Conservation (phyloP, 2,797 vertebrate genomes). For the Sebastes trivittatus region DNA sequence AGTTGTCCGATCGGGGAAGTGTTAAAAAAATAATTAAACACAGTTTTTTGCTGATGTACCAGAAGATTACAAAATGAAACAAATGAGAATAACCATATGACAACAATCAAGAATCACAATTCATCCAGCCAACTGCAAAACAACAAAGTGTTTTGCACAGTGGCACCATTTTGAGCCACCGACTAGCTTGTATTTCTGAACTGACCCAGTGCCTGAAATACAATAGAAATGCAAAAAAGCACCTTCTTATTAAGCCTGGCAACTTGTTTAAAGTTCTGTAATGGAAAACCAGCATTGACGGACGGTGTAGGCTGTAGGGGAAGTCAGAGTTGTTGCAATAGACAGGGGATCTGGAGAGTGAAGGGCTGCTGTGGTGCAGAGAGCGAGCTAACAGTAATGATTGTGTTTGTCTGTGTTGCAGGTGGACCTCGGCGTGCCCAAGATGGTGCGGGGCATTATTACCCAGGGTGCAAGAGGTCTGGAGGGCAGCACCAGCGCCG, state of each 20-base stretch:
- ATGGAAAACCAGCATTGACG: not conserved
- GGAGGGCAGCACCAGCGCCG: conserved; percentile 89
- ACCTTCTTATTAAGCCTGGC: not conserved
- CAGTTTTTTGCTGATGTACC: too few relatives aligned
- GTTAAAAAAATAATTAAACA: too few relatives aligned
- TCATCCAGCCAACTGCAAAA: too few relatives aligned
- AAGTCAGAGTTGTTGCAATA: not conserved
- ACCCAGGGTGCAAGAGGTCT: conserved; percentile 95
- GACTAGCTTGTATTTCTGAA: too few relatives aligned
- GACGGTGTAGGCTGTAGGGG: not conserved
- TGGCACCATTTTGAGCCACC: too few relatives aligned
- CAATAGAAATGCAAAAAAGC: not conserved
- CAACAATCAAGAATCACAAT: too few relatives aligned
- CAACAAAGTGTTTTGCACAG: too few relatives aligned
- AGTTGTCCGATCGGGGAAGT: too few relatives aligned
- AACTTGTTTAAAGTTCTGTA: not conserved
- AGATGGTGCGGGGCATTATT: conserved; percentile 92
- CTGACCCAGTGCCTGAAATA: fast-evolving
- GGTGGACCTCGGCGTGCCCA: conserved; percentile 89
- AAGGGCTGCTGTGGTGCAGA: not conserved
- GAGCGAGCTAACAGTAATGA: not conserved
- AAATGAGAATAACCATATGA: too few relatives aligned
- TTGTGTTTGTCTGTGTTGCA: conserved; percentile 32
- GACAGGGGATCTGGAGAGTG: not conserved
- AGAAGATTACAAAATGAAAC: too few relatives aligned